phyloP scores from a whole-genome alignment of 2,113 vertebrate species.

The Rhegmatorhina hoffmannsi region DNA sequence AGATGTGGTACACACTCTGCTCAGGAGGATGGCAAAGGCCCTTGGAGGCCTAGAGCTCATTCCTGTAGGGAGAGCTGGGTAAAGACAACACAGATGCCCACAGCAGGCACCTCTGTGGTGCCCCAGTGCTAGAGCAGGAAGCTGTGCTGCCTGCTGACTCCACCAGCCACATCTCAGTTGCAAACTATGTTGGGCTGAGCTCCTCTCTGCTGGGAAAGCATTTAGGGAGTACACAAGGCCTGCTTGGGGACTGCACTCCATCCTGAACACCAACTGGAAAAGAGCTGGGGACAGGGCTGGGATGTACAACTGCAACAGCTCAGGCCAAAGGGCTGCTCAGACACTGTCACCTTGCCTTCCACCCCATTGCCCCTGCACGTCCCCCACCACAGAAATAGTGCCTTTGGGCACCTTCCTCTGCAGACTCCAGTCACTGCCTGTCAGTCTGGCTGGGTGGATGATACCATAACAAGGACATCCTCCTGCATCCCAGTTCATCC shows the following conservation, averaged over 20 bases:
- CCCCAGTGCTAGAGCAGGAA: background rate
- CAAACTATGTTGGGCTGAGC: background rate
- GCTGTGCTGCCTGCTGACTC: background rate
- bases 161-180: background rate
- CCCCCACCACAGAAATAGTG: background rate
- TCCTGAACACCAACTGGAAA: background rate
- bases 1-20: background rate
- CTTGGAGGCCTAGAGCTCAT: background rate
- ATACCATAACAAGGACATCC: rapidly evolving
- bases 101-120: background rate
- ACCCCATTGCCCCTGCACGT: background rate
- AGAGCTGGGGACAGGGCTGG: background rate
- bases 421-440: background rate
- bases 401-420: background rate
- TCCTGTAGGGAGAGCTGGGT: background rate
- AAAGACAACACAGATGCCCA: rapidly evolving
- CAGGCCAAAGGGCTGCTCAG: background rate
- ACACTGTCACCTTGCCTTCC: background rate
- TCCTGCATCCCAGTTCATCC: background rate
- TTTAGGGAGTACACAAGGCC: background rate
- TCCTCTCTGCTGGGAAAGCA: background rate
- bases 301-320: background rate
- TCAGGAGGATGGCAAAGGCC: background rate
- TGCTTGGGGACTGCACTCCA: too few species aligned
- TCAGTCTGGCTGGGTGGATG: background rate